These are phyloP conservation scores for Indicator indicator DNA, from an alignment of 2,113 vertebrate species.

Conservation along the genomic window DNA sequence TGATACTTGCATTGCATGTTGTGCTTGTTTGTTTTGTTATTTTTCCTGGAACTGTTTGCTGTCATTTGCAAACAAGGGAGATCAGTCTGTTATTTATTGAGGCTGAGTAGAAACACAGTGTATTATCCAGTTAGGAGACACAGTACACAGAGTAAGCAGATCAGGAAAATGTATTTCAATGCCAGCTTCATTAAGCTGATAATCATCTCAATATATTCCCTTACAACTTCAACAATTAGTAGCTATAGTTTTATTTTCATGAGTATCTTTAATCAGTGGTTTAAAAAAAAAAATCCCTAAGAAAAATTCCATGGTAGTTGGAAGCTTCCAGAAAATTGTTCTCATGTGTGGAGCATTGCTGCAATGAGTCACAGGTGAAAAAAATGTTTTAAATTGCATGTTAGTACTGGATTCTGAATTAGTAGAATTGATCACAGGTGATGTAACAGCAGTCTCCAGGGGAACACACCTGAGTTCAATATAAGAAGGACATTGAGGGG, in stretches of 20 bases:
- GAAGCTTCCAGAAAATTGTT: slow-evolving; percentile 36
- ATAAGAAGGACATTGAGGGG: too few species aligned
- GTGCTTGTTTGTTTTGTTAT: slow-evolving; percentile 40
- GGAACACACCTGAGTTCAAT: neutral
- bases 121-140: slow-evolving; percentile 50
- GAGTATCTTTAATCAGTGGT: slow-evolving; percentile 20
- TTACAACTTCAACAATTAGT: slow-evolving; percentile 62
- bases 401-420: neutral
- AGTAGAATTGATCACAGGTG: neutral
- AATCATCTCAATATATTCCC: slow-evolving; percentile 69
- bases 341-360: accelerated
- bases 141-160: slow-evolving; percentile 42
- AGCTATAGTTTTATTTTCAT: neutral
- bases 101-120: slow-evolving; percentile 28
- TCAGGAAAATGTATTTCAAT: slow-evolving; percentile 59
- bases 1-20: slow-evolving; percentile 9
- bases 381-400: neutral
- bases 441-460: neutral
- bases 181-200: slow-evolving; percentile 64
- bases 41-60: slow-evolving; percentile 63
- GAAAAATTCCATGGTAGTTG: neutral
- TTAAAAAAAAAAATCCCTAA: neutral
- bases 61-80: slow-evolving; percentile 61
- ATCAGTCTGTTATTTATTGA: slow-evolving; percentile 61
- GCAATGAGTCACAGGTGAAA: neutral